phyloP scores from a whole-genome alignment of 2,113 vertebrate genomes.

The Odocoileus virginianus region DNA sequence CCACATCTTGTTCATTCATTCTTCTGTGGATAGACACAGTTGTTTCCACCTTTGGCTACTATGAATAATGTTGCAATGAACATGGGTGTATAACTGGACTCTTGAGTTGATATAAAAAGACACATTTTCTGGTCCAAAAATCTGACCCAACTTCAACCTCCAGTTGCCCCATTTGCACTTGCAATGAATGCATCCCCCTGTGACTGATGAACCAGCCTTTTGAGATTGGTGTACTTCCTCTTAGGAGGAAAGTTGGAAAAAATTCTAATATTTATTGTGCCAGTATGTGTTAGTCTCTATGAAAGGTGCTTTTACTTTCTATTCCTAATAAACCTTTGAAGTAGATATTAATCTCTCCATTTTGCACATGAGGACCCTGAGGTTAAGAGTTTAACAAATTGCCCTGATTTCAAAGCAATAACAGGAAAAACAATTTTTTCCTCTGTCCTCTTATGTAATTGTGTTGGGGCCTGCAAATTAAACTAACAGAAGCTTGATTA shows the following conservation, averaged over 20 bases:
- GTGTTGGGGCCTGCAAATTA: background rate
- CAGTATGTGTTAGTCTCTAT: background rate
- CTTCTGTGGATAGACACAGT: background rate
- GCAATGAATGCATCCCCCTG: background rate
- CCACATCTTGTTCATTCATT: background rate
- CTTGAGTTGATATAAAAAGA: background rate
- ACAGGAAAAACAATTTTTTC: background rate
- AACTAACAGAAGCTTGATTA: background rate
- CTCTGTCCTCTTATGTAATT: background rate
- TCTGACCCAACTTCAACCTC: background rate
- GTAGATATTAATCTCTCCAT: background rate
- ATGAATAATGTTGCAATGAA: background rate
- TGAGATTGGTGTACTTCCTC: background rate
- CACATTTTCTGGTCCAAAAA: background rate
- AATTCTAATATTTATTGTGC: background rate
- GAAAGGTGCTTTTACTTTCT: background rate
- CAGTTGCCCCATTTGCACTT: background rate
- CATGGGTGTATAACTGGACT: background rate
- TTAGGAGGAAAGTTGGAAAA: background rate
- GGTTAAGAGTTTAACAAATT: background rate
- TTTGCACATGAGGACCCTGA: background rate
- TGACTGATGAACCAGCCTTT: background rate
- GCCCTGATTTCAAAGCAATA: background rate
- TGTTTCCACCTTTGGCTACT: background rate
- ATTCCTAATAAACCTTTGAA: background rate